Base-by-base conservation (phyloP, 2,797 vertebrate species). In the Fistularia commersonii region DNA sequence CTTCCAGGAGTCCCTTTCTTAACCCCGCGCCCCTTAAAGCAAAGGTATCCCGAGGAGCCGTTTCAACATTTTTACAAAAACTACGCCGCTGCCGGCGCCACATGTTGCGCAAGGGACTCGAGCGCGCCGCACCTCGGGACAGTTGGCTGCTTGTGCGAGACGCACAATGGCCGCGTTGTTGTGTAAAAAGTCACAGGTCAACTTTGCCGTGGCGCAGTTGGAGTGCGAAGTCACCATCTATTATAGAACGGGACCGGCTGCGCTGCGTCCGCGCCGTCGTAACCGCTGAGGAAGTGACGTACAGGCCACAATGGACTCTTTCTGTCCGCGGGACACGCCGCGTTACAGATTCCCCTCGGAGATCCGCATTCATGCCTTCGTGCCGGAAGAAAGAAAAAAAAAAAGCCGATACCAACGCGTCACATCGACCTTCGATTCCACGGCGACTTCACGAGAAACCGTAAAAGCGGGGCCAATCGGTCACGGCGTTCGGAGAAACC, bases 181-280 rank as follows among this genome's bases (percentile, higher is more conserved):
- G n/a, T n/a, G n/a, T 35, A 44, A 76, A 79, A 86, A 75, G 73
- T 69, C 69, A 63, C 48, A 43, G 51, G 57, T 74, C 63, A 63
- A 42, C 62, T 41, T 49, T 15, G 23, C 41, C 0, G 11, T 37
- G 51, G 67, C 69, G 72, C 80, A 47, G 57, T 47, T 23, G 51
- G 75, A 84, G 66, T 55, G 51, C 58, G 53, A n/a, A 47, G 38
- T 67, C 69, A 42, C 47, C 81, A 82, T 81, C 57, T 37, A 69
- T 84, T 66, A 80, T 48, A 52, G 74, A 80, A 57, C 56, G 66
- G 77, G 64, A 69, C 31, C 43, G 46, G 53, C 13, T 6, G 31
- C n/a, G 37, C 41, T 36, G 7, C 33, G 11, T 55, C 12, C 8
- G 10, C 41, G 57, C 36, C 14, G 51, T 31, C 32, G 33, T 64